A percentile compares a stretch with the other conserved stretches of the same genome.
These are phyloP conservation scores for Drosophila paramelanica DNA, from an alignment of 2,888 invertebrate species.

Conservation along the genomic window DNA sequence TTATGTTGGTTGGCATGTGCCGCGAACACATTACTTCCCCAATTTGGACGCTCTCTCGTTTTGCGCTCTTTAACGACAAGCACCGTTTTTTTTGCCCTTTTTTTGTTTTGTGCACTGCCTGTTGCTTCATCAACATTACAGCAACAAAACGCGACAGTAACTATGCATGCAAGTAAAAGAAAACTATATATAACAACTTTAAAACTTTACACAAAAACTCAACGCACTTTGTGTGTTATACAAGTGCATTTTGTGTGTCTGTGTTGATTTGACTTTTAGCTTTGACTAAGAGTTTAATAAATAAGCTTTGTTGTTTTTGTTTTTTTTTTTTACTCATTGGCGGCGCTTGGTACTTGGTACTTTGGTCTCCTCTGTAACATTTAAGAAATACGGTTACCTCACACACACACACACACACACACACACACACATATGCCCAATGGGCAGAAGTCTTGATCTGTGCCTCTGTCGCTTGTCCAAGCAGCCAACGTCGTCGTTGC, in stretches of 20 bases:
- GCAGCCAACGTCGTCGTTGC: constrained; percentile 54
- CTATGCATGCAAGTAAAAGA: constrained; percentile 12
- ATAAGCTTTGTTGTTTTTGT: constrained; percentile 21
- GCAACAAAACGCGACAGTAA: constrained; percentile 27
- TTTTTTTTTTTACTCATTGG: constrained; percentile 45
- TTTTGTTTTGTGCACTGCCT: constrained; percentile 34
- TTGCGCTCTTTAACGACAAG: constrained; percentile 22
- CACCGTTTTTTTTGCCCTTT: constrained; percentile 9
- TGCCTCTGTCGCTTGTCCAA: constrained; percentile 50
- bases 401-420: constrained; percentile 8
- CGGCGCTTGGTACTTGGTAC: constrained; percentile 25
- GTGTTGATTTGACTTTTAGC: constrained; percentile 2
- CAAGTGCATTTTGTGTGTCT: constrained; percentile 40
- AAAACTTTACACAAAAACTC: constrained; percentile 42
- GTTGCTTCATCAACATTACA: constrained; percentile 57
- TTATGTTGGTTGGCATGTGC: neutral
- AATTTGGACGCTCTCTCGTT: constrained; percentile 5
- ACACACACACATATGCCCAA: constrained; percentile 33
- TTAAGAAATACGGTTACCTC: constrained; percentile 38
- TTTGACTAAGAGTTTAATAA: constrained; percentile 34
- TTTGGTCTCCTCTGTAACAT: constrained; percentile 32
- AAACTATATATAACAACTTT: constrained; percentile 14
- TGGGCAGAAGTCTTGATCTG: constrained; percentile 62
- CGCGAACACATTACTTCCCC: neutral
- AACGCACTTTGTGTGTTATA: constrained; percentile 54